These are phyloP conservation scores for Oryzias sinensis DNA, from an alignment of 2,797 vertebrate species.

Conservation along the genomic window DNA sequence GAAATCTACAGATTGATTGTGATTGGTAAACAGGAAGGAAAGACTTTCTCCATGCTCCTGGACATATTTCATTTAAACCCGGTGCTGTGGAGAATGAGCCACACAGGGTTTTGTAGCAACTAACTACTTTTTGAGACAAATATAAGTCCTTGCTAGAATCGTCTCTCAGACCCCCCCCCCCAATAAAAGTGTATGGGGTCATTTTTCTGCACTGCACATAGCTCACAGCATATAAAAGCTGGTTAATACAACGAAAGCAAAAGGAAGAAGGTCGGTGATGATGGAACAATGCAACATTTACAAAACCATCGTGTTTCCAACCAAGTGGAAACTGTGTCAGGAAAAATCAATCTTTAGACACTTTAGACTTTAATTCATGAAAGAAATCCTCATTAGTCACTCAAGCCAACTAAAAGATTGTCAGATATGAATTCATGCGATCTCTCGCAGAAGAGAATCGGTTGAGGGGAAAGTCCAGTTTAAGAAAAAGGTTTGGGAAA, in stretches of 20 bases:
- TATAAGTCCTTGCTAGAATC: no score
- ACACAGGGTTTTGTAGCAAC: conserved; percentile 25
- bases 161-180: no score
- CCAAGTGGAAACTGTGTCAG: conserved; percentile 10
- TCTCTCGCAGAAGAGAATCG: conserved; percentile 8
- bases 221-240: conserved; percentile 8
- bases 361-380: no score
- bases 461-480: conserved; percentile 15
- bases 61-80: conserved; percentile 13
- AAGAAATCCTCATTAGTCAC: background rate
- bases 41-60: conserved; percentile 24
- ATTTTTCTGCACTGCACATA: conserved; percentile 1
- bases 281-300: conserved; percentile 38
- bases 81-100: conserved; percentile 13
- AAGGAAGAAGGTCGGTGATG: background rate
- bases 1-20: conserved; percentile 30
- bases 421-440: conserved; percentile 23
- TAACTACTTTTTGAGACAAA: background rate
- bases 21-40: conserved; percentile 23
- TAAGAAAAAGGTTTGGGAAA: conserved; percentile 26
- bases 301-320: conserved; percentile 17
- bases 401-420: background rate
- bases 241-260: conserved; percentile 13
- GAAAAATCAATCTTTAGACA: background rate
- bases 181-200: conserved; percentile 1